Percentiles rank a stretch among this genome's conserved stretches.
These are phyloP conservation scores for Enteromius unitaeniatus DNA, from an alignment of 2,797 vertebrate genomes.

Conservation along the genomic window DNA sequence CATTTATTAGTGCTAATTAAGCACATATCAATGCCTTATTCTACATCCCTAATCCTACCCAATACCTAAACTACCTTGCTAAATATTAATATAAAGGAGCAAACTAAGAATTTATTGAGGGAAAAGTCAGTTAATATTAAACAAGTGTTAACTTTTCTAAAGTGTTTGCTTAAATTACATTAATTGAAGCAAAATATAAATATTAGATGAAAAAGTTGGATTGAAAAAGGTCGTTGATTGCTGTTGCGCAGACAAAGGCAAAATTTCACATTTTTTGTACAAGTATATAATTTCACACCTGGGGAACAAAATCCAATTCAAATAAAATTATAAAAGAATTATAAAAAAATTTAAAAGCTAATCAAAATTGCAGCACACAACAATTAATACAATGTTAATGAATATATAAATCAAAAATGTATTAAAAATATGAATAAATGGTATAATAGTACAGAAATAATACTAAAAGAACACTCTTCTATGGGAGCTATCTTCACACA, in stretches of 20 bases:
- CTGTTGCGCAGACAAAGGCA: too few relatives aligned
- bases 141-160: too few relatives aligned
- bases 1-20: too few relatives aligned
- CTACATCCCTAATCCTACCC: too few relatives aligned
- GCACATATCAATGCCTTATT: too few relatives aligned
- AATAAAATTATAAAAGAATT: neutral
- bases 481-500: neutral
- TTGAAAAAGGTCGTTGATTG: too few relatives aligned
- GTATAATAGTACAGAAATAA: neutral
- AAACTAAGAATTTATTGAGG: too few relatives aligned
- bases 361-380: neutral
- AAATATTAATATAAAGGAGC: too few relatives aligned
- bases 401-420: neutral
- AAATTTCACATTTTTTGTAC: too few relatives aligned
- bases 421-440: neutral
- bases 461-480: neutral
- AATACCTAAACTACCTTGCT: too few relatives aligned
- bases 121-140: too few relatives aligned
- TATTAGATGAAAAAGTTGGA: neutral
- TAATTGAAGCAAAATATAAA: neutral
- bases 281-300: neutral
- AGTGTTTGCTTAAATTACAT: neutral
- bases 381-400: neutral
- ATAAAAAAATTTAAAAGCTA: neutral
- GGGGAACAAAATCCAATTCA: neutral